Percentiles rank a stretch among this genome's conserved stretches.
Conservation (phyloP, 2,797 vertebrate species). For the Oreochromis grahami region DNA sequence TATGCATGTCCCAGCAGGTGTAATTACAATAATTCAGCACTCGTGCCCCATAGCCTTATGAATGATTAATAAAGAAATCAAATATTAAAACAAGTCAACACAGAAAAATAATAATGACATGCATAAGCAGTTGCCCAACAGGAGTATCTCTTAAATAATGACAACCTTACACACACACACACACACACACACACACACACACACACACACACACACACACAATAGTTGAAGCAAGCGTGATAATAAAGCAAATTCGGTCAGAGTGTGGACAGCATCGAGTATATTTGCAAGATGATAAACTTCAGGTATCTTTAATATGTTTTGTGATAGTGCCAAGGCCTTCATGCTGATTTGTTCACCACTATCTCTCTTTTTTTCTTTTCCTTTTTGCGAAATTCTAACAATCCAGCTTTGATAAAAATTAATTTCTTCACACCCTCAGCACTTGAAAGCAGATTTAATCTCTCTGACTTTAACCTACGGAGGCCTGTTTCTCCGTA, state of each 20-base stretch:
- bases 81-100: constrained; percentile 71
- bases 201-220: constrained; percentile 14
- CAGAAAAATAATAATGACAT: constrained; percentile 48
- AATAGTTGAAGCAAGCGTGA: constrained; percentile 32
- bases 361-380: background rate
- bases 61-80: constrained; percentile 72
- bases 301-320: background rate
- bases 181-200: constrained; percentile 12
- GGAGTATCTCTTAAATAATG: constrained; percentile 35
- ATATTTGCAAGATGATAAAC: background rate
- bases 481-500: background rate
- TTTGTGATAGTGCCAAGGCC: background rate
- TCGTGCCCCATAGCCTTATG: constrained; percentile 43
- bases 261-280: background rate
- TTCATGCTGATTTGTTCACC: constrained; percentile 1
- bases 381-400: background rate
- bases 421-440: background rate
- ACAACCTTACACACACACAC: constrained; percentile 46
- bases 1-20: constrained; percentile 54
- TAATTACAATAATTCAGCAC: constrained; percentile 57
- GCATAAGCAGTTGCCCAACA: constrained; percentile 41
- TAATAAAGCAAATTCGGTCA: background rate
- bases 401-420: background rate
- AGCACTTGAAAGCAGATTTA: background rate
- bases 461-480: constrained; percentile 2